Evolutionary conservation across 2,888 invertebrate species (phyloP), one percentile per base, ranked within the genome.

Genomic region (Piscicola geometra): DNA sequence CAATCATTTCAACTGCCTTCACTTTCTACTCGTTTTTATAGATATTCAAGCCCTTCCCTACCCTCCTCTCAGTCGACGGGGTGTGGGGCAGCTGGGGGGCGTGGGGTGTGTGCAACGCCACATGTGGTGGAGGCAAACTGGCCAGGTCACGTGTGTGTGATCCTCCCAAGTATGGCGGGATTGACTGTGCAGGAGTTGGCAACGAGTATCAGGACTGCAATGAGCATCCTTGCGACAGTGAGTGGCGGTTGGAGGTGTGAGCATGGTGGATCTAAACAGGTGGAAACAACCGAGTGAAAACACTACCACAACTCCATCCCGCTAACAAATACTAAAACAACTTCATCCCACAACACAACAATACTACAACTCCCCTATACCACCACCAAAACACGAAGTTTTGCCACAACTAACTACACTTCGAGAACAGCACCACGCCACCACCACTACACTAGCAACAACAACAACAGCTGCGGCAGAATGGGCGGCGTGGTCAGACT

Each of bases 81-180:
- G 78, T 80, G 5, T 83, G 82, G 82, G 71, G 71, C 18, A 60
- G 47, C 0, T 84, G 84, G 84, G 77, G 80, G 0, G 71, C 60
- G 9, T 84, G 84, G 84, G 78, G 80, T 35, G 78, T 75, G 25
- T 84, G 84, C 76, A 80, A 80, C 50, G 80, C 81, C 71, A 81
- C 82, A 2, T 84, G 84, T 78, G 84, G 81, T 12, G 81, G 82
- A 60, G 83, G 84, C 33, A 81, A 80, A 47, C 79, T 79, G 73
- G 77, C 76, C 68, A 78, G 84, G 41, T 79, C 77, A 30, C 77
- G 84, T 33, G 76, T 82, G 21, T 84, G 83, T 75, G 79, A 76
- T 12, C 82, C 81, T 28, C 83, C 83, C 28, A 80, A 79, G 75
- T 78, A 82, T 76, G 81, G 81, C 41, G 84, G 84, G 12, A 77